phyloP scores from a whole-genome alignment of 2,113 vertebrate genomes.

The Bostrychus sinensis region DNA sequence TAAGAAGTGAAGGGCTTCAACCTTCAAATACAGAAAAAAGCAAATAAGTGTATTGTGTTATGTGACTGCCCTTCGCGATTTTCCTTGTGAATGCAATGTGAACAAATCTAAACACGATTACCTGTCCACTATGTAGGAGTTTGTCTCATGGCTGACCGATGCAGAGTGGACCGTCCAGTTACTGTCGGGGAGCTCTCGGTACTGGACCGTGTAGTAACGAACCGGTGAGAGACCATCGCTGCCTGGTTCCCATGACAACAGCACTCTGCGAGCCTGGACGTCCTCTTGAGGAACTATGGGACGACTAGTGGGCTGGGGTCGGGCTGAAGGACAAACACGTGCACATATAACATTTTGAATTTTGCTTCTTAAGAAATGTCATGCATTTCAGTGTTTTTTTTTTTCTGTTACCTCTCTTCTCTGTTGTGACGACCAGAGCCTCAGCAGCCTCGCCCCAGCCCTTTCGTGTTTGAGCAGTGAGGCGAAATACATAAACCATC shows the following conservation, averaged over 20 bases:
- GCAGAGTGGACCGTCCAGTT: conserved; percentile 88
- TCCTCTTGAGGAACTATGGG: conserved; percentile 83
- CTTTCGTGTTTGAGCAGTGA: conserved; percentile 94
- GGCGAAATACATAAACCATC: conserved; percentile 90
- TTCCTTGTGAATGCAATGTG: neutral
- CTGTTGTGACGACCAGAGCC: conserved; percentile 94
- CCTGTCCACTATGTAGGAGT: conserved; percentile 89
- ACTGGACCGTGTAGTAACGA: conserved; percentile 95
- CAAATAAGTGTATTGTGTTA: neutral
- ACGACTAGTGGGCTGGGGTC: conserved; percentile 91
- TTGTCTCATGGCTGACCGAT: conserved; percentile 85
- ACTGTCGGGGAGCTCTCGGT: conserved; percentile 86
- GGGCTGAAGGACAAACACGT: conserved; percentile 76
- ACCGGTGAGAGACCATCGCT: conserved; percentile 94
- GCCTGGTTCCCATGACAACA: conserved; percentile 95
- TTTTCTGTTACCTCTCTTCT: conserved; percentile 93
- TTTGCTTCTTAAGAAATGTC: neutral
- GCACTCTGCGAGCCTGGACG: conserved; percentile 84
- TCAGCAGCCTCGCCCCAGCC: conserved; percentile 96
- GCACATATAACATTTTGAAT: too few relatives aligned
- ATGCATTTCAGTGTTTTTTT: conserved; percentile 11
- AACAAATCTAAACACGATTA: conserved; percentile 52
- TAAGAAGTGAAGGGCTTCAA: conserved; percentile 98
- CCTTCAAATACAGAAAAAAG: conserved; percentile 66
- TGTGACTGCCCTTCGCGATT: neutral